These are phyloP conservation scores for Eremophila alpestris DNA, from an alignment of 2,797 vertebrate species.

Conservation along the genomic window DNA sequence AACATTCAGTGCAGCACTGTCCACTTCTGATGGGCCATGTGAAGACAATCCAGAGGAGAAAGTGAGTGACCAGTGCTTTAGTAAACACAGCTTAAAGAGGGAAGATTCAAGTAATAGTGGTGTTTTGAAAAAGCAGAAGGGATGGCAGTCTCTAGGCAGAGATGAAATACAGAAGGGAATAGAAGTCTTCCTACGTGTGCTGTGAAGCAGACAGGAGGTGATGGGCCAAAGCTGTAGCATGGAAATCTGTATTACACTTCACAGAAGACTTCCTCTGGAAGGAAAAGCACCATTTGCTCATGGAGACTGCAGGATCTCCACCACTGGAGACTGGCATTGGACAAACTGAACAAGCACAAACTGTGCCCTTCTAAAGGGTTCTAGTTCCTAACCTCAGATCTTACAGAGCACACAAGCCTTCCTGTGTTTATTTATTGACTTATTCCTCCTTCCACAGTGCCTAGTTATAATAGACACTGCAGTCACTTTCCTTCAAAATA, in stretches of 20 bases:
- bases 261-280: neutral
- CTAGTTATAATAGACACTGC: neutral
- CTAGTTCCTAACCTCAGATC: neutral
- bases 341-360: neutral
- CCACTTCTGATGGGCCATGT: neutral
- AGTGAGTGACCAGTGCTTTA: accelerated
- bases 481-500: neutral
- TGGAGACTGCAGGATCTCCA: neutral
- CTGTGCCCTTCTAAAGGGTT: neutral
- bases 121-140: neutral
- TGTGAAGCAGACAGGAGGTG: neutral
- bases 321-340: neutral
- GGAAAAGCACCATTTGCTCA: neutral
- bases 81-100: neutral
- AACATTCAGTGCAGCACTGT: neutral
- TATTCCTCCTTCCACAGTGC: neutral
- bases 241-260: neutral
- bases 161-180: neutral
- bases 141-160: neutral
- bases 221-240: neutral
- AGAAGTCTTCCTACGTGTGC: neutral
- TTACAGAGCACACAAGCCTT: neutral
- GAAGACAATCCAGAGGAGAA: neutral
- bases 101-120: neutral
- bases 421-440: neutral